phyloP scores from a whole-genome alignment of 2,113 vertebrate genomes.

The Porphyrio hochstetteri region DNA sequence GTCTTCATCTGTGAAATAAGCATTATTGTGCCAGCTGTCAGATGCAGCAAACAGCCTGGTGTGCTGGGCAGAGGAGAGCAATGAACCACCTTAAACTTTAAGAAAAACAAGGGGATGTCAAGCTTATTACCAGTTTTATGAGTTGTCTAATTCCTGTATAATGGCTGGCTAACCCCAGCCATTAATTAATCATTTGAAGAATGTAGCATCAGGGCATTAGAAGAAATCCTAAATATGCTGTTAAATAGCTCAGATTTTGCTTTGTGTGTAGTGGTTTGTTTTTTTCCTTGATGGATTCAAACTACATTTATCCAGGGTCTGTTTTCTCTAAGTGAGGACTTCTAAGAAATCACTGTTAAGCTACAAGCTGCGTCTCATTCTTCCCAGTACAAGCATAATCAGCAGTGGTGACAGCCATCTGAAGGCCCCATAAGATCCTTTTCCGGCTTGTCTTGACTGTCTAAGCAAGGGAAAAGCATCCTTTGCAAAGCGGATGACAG shows the following conservation, averaged over 20 bases:
- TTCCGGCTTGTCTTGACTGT: not conserved
- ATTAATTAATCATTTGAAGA: not conserved
- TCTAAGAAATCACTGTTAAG: not conserved
- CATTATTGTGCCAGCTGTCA: not conserved
- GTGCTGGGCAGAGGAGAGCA: not conserved
- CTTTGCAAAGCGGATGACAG: not conserved
- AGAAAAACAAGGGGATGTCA: not conserved
- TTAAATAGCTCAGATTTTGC: not conserved
- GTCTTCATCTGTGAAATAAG: not conserved
- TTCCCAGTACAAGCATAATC: not conserved
- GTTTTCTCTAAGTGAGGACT: not conserved
- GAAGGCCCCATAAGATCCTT: not conserved
- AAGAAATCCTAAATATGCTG: not conserved
- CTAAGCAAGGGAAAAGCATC: not conserved
- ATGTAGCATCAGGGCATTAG: not conserved
- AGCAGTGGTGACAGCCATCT: not conserved
- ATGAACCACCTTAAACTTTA: not conserved
- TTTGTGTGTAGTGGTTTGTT: not conserved
- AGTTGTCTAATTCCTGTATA: not conserved
- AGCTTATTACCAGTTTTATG: not conserved
- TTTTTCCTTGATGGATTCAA: not conserved
- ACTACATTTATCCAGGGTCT: rapidly evolving
- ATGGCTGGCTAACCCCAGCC: not conserved
- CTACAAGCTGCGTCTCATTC: not conserved
- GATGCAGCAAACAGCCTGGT: not conserved